Conservation (phyloP, 2,888 invertebrate species). For the Drosophila flavopinicola region DNA sequence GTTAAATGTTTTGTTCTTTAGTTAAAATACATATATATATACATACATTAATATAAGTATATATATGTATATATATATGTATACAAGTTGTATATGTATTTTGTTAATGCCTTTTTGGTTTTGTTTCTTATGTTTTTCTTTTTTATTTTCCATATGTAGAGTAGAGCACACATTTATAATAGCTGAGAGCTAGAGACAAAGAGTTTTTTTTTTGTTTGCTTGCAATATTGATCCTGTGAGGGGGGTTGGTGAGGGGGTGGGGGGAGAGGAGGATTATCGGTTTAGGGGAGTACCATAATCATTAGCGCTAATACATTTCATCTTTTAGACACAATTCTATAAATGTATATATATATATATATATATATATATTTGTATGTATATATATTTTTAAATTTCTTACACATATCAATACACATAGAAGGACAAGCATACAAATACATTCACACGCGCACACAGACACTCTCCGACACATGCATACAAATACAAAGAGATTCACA, state of each 20-base stretch:
- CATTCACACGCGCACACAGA: slow-evolving; percentile 4
- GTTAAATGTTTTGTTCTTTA: slow-evolving; percentile 19
- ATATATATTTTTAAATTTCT: slow-evolving; percentile 20
- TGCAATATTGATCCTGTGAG: slow-evolving; percentile 28
- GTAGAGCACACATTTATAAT: slow-evolving; percentile 59
- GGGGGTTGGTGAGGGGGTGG: not conserved
- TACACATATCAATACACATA: slow-evolving; percentile 47
- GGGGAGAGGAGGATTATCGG: not conserved
- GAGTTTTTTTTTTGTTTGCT: slow-evolving; percentile 22
- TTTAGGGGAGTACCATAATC: slow-evolving; percentile 17
- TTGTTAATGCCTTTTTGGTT: slow-evolving; percentile 17
- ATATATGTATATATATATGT: slow-evolving; percentile 33
- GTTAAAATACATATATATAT: slow-evolving; percentile 49
- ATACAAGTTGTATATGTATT: slow-evolving; percentile 18
- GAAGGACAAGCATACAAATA: slow-evolving; percentile 38
- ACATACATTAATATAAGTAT: slow-evolving; percentile 22
- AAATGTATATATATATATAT: slow-evolving; percentile 16
- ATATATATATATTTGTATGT: slow-evolving; percentile 4
- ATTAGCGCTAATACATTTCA: slow-evolving; percentile 57
- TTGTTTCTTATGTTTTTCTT: slow-evolving; percentile 16
- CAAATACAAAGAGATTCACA: slow-evolving; percentile 58
- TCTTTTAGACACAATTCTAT: slow-evolving; percentile 61
- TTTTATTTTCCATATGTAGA: slow-evolving; percentile 30
- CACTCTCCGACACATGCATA: slow-evolving; percentile 1
- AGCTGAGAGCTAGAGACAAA: slow-evolving; percentile 61